A percentile compares a stretch with the other conserved stretches of the same genome.
phyloP scores from a whole-genome alignment of 2,888 invertebrate species.

The Drosophila glabriapex region DNA sequence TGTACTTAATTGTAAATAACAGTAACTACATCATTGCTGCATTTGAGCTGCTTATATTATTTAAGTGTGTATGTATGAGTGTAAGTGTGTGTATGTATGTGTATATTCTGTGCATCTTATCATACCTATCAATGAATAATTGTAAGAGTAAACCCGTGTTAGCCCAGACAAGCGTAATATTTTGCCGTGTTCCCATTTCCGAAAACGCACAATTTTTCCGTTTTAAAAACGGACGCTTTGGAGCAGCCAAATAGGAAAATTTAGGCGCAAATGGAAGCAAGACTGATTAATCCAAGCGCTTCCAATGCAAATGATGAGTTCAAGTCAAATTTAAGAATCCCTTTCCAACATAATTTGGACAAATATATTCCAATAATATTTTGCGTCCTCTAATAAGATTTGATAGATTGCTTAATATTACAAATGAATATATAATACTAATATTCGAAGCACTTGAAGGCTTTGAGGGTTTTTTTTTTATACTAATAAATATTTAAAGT shows the following conservation, averaged over 20 bases:
- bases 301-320: not conserved
- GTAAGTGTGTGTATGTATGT: not conserved
- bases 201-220: not conserved
- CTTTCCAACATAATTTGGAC: not conserved
- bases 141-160: not conserved
- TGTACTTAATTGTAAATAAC: constrained; percentile 38
- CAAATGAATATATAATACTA: not conserved
- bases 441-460: not conserved
- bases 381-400: not conserved
- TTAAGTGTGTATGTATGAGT: not conserved
- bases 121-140: not conserved
- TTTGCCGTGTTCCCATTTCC: not conserved
- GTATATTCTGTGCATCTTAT: constrained; percentile 1
- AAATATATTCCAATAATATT: not conserved
- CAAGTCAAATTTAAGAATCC: not conserved
- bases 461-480: not conserved
- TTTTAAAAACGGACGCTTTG: not conserved
- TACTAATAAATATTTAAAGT: not conserved
- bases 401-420: not conserved
- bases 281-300: not conserved
- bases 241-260: not conserved
- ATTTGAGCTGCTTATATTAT: constrained; percentile 35
- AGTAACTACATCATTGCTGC: constrained; percentile 27
- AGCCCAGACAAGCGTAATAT: not conserved
- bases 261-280: not conserved